Evolutionary conservation across 2,888 invertebrate genomes (phyloP).

Genomic region (Trichacis sp.): DNA sequence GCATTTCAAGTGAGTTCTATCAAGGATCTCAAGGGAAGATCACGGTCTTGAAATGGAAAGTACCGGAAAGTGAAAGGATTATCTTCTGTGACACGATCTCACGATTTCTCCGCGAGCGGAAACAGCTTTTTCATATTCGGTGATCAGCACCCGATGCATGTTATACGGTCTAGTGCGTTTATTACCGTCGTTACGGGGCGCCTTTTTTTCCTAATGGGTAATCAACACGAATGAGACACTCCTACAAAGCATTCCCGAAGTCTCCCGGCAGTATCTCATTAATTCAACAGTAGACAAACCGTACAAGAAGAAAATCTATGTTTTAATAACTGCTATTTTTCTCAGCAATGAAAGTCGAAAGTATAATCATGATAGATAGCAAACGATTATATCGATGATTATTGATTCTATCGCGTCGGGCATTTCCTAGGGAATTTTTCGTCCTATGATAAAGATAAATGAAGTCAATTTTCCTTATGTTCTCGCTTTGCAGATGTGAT

Average conservation of each 20-base stretch:
- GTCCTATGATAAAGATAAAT: not conserved
- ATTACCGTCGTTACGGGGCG: constrained; percentile 25
- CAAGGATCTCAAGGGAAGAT: constrained; percentile 17
- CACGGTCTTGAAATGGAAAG: constrained; percentile 34
- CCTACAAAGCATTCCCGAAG: not conserved
- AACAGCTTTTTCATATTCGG: constrained; percentile 33
- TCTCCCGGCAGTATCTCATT: not conserved
- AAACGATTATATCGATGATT: not conserved
- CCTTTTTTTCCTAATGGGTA: constrained; percentile 8
- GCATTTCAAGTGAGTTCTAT: constrained; percentile 16
- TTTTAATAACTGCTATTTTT: not conserved
- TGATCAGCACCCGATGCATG: constrained; percentile 27
- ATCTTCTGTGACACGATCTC: constrained; percentile 34
- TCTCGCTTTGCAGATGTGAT: not conserved
- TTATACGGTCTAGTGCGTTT: constrained; percentile 21
- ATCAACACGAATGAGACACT: not conserved
- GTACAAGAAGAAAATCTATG: not conserved
- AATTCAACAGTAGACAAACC: not conserved
- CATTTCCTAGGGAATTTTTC: not conserved
- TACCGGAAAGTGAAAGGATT: constrained; percentile 43
- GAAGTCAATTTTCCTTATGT: not conserved
- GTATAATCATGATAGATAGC: not conserved
- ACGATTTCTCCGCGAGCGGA: constrained; percentile 41
- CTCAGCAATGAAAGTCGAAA: not conserved
- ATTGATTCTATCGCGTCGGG: not conserved